Evolutionary conservation across 2,113 vertebrate genomes (phyloP), one percentile per base, ranked within the genome.

Genomic region (Antigone vipio): DNA sequence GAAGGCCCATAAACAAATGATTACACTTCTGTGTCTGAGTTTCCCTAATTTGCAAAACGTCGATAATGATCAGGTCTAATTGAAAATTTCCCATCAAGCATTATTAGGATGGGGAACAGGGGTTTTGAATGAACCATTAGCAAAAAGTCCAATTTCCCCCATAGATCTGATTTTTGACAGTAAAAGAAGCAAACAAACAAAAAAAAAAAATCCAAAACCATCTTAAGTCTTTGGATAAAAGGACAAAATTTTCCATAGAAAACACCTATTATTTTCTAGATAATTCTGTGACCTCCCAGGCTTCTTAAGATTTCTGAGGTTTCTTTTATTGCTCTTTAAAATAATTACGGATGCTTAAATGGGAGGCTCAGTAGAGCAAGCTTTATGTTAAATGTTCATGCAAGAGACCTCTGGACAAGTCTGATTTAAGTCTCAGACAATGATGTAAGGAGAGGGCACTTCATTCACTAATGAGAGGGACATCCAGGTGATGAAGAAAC

Each of bases 21-120:
- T 95, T 92, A 82, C 9, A 0, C 80, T 85, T 53, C 84, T 72
- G 84, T 91, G 97, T 84, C 77, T 5, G 62, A 85, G 62, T 91
- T 86, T 91, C 53, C 66, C 66, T 95, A 34, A 95, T 96, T 91
- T 95, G 76, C 77, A 91, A 91, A 96, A 95, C 6, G 53, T 35
- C 94, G 93, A 96, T 96, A 96, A 96, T 32, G 71, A 96, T 95
- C 71, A 0, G 40, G 76, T 49, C 91, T 96, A 96, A 96, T 96
- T 96, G 92, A 95, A 97, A 97, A 97, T 93, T 96, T 93, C 91
- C 95, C 93, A 96, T 91, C 95, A 86, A 93, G 34, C 53, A 9
- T 92, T 96, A 96, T 96, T 94, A 94, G 76, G 77, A 92, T 79
- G 52, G 96, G 92, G 86, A 97, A 81, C 21, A 22, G 83, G 95